A percentile compares a stretch with the other conserved stretches of the same genome.
phyloP scores from a whole-genome alignment of 2,888 invertebrate species.

The Chymomyza fuscimana region DNA sequence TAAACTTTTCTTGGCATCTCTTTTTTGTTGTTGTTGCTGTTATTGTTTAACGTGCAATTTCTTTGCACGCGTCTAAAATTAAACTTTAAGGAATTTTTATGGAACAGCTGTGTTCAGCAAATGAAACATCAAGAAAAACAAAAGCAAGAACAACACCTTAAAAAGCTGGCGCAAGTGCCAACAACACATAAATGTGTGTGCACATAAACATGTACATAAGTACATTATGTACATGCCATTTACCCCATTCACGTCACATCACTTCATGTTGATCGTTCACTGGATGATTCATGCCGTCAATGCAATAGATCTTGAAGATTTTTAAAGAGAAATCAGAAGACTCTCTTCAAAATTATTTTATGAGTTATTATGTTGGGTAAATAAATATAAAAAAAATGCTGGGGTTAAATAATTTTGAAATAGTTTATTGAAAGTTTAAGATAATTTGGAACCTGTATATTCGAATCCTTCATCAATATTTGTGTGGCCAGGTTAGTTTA shows the following conservation, averaged over 20 bases:
- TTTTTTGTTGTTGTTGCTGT: neutral
- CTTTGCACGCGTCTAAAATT: slow-evolving; percentile 5
- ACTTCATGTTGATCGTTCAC: neutral
- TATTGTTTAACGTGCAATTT: neutral
- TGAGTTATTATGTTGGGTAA: no score
- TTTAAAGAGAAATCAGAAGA: neutral
- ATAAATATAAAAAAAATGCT: no score
- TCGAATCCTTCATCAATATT: no score
- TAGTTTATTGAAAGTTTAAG: no score
- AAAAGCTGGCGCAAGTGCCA: neutral
- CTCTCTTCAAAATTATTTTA: no score
- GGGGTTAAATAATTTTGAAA: no score
- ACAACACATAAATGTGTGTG: neutral
- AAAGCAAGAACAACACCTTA: slow-evolving; percentile 38
- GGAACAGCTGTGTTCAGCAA: slow-evolving; percentile 8
- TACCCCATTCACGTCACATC: neutral
- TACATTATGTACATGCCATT: neutral
- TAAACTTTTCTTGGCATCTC: slow-evolving; percentile 5
- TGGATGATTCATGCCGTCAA: neutral
- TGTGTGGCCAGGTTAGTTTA: no score
- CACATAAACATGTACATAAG: neutral
- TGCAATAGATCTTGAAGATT: neutral
- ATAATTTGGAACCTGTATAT: no score
- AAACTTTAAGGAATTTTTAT: slow-evolving; percentile 10
- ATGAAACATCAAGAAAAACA: slow-evolving; percentile 9